These are phyloP conservation scores for Acrobasis consociella DNA, from an alignment of 2,888 invertebrate genomes.

Conservation along the genomic window DNA sequence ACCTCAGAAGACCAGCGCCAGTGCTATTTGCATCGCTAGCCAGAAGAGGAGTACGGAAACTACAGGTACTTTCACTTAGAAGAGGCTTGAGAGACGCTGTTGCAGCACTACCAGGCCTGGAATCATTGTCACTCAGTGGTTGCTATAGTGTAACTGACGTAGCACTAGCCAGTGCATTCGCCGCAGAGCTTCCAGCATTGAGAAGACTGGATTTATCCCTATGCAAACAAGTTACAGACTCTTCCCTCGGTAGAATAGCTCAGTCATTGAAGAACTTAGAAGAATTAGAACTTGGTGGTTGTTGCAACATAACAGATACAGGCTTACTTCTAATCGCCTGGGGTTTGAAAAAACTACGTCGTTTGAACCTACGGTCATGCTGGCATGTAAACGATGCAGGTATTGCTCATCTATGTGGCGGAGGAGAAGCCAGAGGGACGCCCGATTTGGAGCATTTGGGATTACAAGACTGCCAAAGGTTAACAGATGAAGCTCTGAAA, in stretches of 20 bases:
- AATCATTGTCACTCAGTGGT: constrained; percentile 94
- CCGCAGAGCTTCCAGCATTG: constrained; percentile 88
- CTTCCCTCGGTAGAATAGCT: constrained; percentile 92
- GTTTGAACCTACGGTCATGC: constrained; percentile 94
- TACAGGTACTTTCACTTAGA: constrained; percentile 94
- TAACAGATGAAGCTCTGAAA: constrained; percentile 94
- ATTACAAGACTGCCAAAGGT: constrained; percentile 96
- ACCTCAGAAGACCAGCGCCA: constrained; percentile 91
- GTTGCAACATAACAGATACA: constrained; percentile 94
- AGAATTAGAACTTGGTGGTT: constrained; percentile 94
- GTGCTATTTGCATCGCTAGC: constrained; percentile 93
- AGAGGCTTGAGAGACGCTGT: constrained; percentile 93
- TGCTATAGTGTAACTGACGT: constrained; percentile 96
- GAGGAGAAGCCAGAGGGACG: constrained; percentile 90
- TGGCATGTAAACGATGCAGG: constrained; percentile 96
- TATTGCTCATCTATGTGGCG: constrained; percentile 92
- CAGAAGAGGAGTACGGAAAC: constrained; percentile 92
- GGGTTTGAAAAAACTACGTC: constrained; percentile 92
- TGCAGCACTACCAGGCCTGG: constrained; percentile 91
- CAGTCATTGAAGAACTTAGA: constrained; percentile 93
- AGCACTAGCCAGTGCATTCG: constrained; percentile 92
- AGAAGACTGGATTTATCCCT: constrained; percentile 93
- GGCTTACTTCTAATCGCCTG: constrained; percentile 93
- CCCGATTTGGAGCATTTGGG: constrained; percentile 92
- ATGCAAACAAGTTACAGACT: constrained; percentile 98